A percentile compares a stretch with the other conserved stretches of the same genome.
These are phyloP conservation scores for Tetrax tetrax DNA, from an alignment of 2,113 vertebrate species.

Conservation along the genomic window DNA sequence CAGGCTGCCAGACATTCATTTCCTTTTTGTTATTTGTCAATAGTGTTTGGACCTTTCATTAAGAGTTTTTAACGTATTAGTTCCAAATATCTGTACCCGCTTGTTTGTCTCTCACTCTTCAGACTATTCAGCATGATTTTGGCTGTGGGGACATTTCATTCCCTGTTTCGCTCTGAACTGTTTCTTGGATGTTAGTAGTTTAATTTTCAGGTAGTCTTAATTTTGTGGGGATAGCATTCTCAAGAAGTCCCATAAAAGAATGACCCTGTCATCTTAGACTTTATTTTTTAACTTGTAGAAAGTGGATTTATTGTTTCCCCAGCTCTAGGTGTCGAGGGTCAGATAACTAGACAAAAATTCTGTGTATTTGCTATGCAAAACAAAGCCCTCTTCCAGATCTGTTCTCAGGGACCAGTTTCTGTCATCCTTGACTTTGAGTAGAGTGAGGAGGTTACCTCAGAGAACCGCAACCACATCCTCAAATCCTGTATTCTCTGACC, in stretches of 20 bases:
- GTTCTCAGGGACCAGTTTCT: not conserved
- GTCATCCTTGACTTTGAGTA: not conserved
- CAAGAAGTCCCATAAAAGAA: rapidly evolving
- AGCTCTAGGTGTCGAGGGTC: not conserved
- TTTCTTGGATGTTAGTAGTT: not conserved
- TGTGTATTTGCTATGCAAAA: not conserved
- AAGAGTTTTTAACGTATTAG: not conserved
- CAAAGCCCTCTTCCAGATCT: not conserved
- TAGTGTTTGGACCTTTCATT: not conserved
- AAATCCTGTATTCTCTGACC: not conserved
- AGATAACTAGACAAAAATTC: not conserved
- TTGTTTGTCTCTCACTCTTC: not conserved
- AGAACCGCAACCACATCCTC: not conserved
- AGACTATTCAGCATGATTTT: not conserved
- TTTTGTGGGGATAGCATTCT: not conserved
- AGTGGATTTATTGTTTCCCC: not conserved
- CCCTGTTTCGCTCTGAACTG: not conserved
- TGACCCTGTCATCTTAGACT: not conserved
- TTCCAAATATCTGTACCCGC: not conserved
- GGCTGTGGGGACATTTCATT: not conserved
- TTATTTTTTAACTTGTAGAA: not conserved
- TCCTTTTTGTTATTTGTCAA: constrained; percentile 31
- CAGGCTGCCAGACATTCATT: constrained; percentile 26
- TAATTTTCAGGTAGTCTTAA: not conserved
- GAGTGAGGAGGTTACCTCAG: not conserved